These are phyloP conservation scores for Notothenia rossii DNA, from an alignment of 2,113 vertebrate species.

Conservation along the genomic window DNA sequence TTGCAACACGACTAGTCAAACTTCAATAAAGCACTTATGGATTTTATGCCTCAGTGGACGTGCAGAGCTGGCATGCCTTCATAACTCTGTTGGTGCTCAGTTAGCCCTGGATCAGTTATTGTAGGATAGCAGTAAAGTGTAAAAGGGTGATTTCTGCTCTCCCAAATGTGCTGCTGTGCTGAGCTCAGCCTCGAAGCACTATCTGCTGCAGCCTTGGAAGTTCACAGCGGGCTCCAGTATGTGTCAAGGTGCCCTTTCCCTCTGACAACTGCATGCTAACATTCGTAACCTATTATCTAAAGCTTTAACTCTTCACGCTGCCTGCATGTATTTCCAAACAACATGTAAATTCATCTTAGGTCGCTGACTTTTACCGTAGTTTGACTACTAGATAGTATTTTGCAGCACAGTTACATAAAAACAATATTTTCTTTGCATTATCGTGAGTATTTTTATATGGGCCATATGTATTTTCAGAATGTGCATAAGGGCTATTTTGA, in stretches of 20 bases:
- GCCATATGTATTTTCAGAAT: conserved; percentile 20
- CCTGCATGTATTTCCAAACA: conserved; percentile 1
- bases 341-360: not conserved
- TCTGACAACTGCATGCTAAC: conserved; percentile 69
- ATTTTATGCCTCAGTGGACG: not conserved
- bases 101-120: conserved; percentile 27
- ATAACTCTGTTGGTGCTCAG: not conserved
- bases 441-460: conserved; percentile 18
- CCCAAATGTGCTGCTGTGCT: conserved; percentile 55
- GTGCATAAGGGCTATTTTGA: conserved; percentile 13
- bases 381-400: not conserved
- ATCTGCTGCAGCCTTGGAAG: conserved; percentile 65
- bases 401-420: not conserved
- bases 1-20: conserved; percentile 3
- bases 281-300: conserved; percentile 61
- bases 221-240: conserved; percentile 69
- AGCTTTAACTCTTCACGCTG: conserved; percentile 37
- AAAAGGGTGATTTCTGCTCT: conserved; percentile 28
- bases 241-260: conserved; percentile 79
- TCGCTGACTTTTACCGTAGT: not conserved
- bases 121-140: conserved; percentile 31
- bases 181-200: conserved; percentile 45
- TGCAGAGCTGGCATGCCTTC: conserved; percentile 1
- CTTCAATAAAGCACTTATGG: not conserved
- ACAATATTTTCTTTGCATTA: conserved; percentile 10